phyloP scores from a whole-genome alignment of 2,113 vertebrate genomes.

The Potamarius usumacintae region DNA sequence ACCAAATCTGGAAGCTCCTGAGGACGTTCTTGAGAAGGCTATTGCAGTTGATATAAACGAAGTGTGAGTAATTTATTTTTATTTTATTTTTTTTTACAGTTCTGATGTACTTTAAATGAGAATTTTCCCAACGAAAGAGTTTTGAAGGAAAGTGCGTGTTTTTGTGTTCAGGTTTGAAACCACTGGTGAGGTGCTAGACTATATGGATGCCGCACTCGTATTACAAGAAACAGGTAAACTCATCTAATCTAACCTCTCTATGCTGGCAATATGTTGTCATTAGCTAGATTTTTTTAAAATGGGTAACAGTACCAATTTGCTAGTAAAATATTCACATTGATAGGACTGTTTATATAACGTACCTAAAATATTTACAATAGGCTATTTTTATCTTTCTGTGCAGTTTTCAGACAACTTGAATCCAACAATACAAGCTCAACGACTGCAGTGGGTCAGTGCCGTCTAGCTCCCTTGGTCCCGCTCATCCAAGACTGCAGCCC shows the following conservation, averaged over 20 bases:
- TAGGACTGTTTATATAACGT: neutral
- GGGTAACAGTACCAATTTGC: neutral
- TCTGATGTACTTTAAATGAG: neutral
- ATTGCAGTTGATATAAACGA: conserved; percentile 85
- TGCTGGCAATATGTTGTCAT: neutral
- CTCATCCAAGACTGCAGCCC: conserved; percentile 94
- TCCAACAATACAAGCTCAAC: conserved; percentile 86
- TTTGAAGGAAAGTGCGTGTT: neutral
- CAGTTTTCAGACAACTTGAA: conserved; percentile 91
- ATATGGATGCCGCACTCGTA: conserved; percentile 84
- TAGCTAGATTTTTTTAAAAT: neutral
- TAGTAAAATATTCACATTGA: neutral
- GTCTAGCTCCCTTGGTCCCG: conserved; percentile 91
- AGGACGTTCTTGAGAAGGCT: conserved; percentile 86
- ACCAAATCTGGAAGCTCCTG: conserved; percentile 81
- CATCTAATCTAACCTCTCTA: neutral
- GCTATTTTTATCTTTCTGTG: neutral
- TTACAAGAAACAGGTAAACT: conserved; percentile 81
- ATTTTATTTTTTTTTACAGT: neutral
- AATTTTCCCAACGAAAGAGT: neutral
- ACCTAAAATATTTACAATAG: neutral
- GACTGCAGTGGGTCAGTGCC: conserved; percentile 87
- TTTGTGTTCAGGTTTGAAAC: conserved; percentile 78
- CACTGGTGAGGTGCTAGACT: conserved; percentile 84
- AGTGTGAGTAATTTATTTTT: conserved; percentile 77